These are phyloP conservation scores for Yponomeuta malinellus DNA, from an alignment of 2,888 invertebrate genomes.

Conservation along the genomic window DNA sequence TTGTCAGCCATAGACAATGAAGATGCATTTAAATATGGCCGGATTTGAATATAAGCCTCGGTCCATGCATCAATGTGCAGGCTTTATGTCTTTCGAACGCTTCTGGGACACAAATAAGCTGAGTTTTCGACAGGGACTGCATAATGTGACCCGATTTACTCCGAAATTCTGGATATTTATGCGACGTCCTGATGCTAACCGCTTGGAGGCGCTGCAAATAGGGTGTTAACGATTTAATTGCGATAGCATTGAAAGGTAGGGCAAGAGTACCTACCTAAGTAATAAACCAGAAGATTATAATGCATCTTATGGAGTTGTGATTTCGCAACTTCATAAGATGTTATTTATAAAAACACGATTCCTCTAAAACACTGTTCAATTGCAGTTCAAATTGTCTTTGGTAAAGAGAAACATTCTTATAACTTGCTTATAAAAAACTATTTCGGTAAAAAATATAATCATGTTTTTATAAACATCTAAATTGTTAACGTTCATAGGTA, in stretches of 20 bases:
- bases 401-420: no score
- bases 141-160: slow-evolving; percentile 50
- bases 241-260: slow-evolving; percentile 24
- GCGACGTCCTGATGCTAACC: background rate
- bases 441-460: no score
- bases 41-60: slow-evolving; percentile 75
- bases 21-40: slow-evolving; percentile 63
- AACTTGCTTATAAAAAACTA: no score
- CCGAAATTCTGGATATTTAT: slow-evolving; percentile 8
- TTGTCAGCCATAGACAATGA: slow-evolving; percentile 72
- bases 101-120: slow-evolving; percentile 72
- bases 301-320: background rate
- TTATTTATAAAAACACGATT: no score
- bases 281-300: background rate
- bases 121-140: slow-evolving; percentile 58
- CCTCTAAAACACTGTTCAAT: no score
- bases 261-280: background rate
- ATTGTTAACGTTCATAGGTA: no score
- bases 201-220: background rate
- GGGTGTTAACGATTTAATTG: slow-evolving; percentile 36
- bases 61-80: slow-evolving; percentile 67
- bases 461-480: no score
- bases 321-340: no score
- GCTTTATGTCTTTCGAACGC: slow-evolving; percentile 71
- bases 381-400: no score